Base-by-base conservation (phyloP, 2,888 invertebrate genomes). In the Nephrotoma appendiculata region DNA sequence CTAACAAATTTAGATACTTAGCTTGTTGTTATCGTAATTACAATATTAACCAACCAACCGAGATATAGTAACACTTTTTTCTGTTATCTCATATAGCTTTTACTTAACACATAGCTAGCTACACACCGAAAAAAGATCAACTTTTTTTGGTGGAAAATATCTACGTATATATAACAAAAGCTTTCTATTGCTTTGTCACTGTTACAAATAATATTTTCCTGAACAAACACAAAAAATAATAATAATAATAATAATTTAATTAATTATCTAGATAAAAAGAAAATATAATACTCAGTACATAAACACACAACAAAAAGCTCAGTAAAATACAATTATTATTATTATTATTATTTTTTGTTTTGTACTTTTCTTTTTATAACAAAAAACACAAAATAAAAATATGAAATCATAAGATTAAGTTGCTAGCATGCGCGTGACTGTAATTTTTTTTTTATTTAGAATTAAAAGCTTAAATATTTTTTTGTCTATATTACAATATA, bases 381-480 rank as follows among this genome's bases (percentile, higher is more conserved):
- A 41, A 41, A 85, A 86, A 86, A 45, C 15, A 71, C 71, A 71
- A 71, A 71, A 31, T 31, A 31, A 31, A 71, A 71, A 71, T 71
- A 71, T 84, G 43, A 84, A 84, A 84, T 84, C 84, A 41, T 84
- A 84, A 86, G 88, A 87, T 87, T 86, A 88, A 87, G 88, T 88
- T 88, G 88, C 87, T 87, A 87, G 88, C 88, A 88, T 88, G 88
- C 87, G 87, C 87, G 87, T 83, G 87, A 87, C 41, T 87, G 44
- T 83, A 19, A 41, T 45, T 84, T 31, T 84, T 86, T 84, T 84
- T 84, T 84, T 84, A 3, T 84, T 84, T 84, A 84, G 41, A 84
- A 84, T 42, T 84, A 84, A 15, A 42, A 84, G 43, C 84, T 43
- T 84, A 84, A 42, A 84, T 41, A 3, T 84, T 84, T 41, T 31